Evolutionary conservation across 2,888 invertebrate species (phyloP).

Genomic region (Diaphora mendica): DNA sequence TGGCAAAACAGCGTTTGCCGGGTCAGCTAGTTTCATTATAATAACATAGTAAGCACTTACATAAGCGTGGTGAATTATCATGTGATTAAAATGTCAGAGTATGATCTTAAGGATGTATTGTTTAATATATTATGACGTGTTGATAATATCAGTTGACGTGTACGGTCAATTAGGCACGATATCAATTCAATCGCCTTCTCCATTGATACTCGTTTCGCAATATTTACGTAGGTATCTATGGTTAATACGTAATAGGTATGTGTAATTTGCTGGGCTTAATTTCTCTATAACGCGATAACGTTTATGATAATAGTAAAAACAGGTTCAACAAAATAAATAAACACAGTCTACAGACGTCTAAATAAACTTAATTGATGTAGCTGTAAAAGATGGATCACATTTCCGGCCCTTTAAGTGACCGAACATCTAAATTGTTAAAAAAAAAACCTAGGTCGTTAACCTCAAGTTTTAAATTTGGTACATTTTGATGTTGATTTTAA

Average conservation of each 20-base stretch:
- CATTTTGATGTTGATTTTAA: no score
- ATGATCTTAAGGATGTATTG: background rate
- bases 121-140: background rate
- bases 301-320: background rate
- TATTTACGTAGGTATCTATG: background rate
- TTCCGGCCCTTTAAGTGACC: background rate
- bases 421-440: background rate
- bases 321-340: background rate
- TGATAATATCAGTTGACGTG: background rate
- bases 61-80: background rate
- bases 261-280: background rate
- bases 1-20: no score
- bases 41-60: background rate
- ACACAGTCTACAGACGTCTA: background rate
- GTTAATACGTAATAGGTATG: background rate
- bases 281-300: background rate
- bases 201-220: background rate
- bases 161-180: constrained; percentile 1
- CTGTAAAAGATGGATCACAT: background rate
- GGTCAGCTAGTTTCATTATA: background rate
- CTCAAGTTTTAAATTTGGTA: no score
- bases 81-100: constrained; percentile 11
- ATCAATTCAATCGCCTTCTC: background rate
- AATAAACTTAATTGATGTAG: background rate
- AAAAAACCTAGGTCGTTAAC: background rate